Conservation (phyloP, 2,888 invertebrate genomes). For the Drosophila prostipennis region DNA sequence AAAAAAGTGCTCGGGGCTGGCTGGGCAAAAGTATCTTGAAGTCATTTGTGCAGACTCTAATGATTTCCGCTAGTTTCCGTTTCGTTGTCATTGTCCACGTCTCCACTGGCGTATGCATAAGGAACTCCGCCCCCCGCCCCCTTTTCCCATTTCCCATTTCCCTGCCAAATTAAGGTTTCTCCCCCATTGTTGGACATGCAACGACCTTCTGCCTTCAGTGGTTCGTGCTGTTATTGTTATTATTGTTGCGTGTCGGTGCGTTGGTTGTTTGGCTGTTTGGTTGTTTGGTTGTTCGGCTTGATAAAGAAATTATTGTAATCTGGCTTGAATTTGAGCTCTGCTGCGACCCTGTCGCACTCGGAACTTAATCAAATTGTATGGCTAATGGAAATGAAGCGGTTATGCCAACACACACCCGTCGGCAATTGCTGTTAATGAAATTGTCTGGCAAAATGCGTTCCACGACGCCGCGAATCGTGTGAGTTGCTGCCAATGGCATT, state of each 20-base stretch:
- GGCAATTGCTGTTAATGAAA: constrained; percentile 67
- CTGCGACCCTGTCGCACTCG: constrained; percentile 13
- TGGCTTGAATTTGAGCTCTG: constrained; percentile 33
- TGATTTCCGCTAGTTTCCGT: constrained; percentile 77
- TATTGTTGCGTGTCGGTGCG: constrained; percentile 41
- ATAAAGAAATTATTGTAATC: constrained; percentile 53
- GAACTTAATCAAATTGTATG: constrained; percentile 58
- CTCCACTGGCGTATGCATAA: constrained; percentile 27
- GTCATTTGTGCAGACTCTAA: constrained; percentile 75
- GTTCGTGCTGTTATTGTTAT: constrained; percentile 21
- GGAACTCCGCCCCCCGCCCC: not conserved
- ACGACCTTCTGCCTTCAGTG: constrained; percentile 31
- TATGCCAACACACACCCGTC: constrained; percentile 31
- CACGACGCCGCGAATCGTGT: constrained; percentile 35
- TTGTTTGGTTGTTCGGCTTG: constrained; percentile 25
- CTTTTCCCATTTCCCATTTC: constrained; percentile 34
- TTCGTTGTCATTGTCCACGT: constrained; percentile 53
- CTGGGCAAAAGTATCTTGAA: constrained; percentile 56
- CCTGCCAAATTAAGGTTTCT: constrained; percentile 42
- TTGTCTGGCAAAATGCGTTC: constrained; percentile 58
- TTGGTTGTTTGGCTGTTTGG: not conserved
- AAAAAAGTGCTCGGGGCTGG: constrained; percentile 47
- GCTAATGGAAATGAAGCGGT: constrained; percentile 50
- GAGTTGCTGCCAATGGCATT: constrained; percentile 56
- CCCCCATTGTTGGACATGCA: constrained; percentile 43